Conservation (phyloP, 2,888 invertebrate genomes). For the Pristionchus exspectatus region DNA sequence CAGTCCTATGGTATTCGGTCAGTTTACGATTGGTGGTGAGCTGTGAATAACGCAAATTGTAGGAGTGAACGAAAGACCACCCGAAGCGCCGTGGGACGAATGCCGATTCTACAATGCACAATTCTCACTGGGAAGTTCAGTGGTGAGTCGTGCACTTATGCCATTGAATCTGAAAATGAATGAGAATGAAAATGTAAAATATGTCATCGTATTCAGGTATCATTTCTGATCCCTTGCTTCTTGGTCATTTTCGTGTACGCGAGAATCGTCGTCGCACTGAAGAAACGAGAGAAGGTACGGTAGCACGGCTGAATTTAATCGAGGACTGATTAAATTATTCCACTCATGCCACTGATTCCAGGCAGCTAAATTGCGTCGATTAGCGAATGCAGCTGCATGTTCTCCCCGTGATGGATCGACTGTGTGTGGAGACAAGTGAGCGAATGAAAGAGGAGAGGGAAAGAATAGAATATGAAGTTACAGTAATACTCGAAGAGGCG, state of each 20-base stretch:
- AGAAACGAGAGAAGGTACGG: constrained; percentile 76
- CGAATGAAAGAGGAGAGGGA: not conserved
- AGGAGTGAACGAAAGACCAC: constrained; percentile 76
- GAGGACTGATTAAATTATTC: constrained; percentile 1
- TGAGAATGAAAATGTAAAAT: not conserved
- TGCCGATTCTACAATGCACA: constrained; percentile 82
- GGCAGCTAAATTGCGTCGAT: constrained; percentile 43
- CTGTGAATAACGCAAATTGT: constrained; percentile 34
- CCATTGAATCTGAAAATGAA: not conserved
- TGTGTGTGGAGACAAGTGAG: constrained; percentile 45
- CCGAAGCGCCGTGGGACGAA: constrained; percentile 70
- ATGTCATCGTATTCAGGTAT: not conserved
- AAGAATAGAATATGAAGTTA: not conserved
- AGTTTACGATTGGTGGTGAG: constrained; percentile 3
- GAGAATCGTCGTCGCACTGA: constrained; percentile 79
- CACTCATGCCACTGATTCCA: not conserved
- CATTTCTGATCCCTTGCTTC: constrained; percentile 81
- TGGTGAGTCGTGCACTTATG: constrained; percentile 58
- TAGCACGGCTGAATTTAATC: constrained; percentile 61
- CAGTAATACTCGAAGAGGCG: constrained; percentile 31
- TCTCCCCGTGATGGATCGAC: constrained; percentile 27
- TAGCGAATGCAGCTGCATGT: constrained; percentile 45
- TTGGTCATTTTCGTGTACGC: constrained; percentile 81
- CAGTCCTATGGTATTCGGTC: constrained; percentile 93
- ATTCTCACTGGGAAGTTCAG: constrained; percentile 81